Percentiles rank a stretch among this genome's conserved stretches.
phyloP scores from a whole-genome alignment of 1,140 invertebrate species.

The Episyrphus balteatus region DNA sequence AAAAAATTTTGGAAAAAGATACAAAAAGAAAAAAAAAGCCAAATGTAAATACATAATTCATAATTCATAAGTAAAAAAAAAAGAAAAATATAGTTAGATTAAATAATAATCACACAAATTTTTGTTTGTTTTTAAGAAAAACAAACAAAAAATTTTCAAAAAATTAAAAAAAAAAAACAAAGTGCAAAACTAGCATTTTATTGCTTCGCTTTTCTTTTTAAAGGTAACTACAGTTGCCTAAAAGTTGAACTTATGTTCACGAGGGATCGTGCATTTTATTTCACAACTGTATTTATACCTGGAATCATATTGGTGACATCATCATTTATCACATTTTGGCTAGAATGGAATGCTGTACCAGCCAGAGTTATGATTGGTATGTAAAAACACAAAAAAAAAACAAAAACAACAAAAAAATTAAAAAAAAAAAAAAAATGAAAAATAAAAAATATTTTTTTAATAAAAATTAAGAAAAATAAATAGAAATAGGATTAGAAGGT shows the following conservation, averaged over 20 bases:
- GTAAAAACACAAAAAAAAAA: conserved; percentile 16
- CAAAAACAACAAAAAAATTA: not conserved
- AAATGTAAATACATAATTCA: too few relatives aligned
- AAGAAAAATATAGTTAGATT: too few relatives aligned
- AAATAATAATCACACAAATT: too few relatives aligned
- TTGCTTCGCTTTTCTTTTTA: conserved; percentile 27
- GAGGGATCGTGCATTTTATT: conserved; percentile 88
- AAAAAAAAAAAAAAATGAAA: conserved; percentile 1
- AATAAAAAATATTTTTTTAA: not conserved
- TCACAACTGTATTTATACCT: conserved; percentile 91
- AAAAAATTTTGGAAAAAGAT: too few relatives aligned
- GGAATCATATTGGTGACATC: conserved; percentile 90
- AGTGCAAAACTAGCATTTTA: conserved; percentile 7
- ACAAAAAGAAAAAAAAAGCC: too few relatives aligned
- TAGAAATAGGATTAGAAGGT: too few relatives aligned
- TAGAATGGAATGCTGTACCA: conserved; percentile 92
- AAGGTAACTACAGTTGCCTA: conserved; percentile 91
- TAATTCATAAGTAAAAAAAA: too few relatives aligned
- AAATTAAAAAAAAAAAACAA: conserved; percentile 5
- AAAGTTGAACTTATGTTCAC: conserved; percentile 85
- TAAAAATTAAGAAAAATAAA: too few relatives aligned
- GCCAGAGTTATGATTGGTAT: conserved; percentile 86
- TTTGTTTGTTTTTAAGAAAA: too few relatives aligned
- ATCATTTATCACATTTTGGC: conserved; percentile 81
- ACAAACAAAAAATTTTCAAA: conserved; percentile 7